These are phyloP conservation scores for Micromys minutus DNA, from an alignment of 2,113 vertebrate genomes.

Conservation along the genomic window DNA sequence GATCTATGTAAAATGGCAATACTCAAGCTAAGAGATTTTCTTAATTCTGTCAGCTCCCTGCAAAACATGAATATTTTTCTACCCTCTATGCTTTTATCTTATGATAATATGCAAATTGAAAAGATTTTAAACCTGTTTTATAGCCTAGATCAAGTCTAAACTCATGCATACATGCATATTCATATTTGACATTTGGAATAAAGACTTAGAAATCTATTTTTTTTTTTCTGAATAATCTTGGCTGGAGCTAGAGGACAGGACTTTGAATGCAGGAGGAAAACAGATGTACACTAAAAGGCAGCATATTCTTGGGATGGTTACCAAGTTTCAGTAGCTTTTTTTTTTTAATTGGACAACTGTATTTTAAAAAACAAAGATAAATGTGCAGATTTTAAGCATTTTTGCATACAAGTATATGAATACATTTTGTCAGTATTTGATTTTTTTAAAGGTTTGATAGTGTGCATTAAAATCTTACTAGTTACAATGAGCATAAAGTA, in stretches of 20 bases:
- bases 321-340: not conserved
- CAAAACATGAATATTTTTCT: conserved; percentile 22
- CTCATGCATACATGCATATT: not conserved
- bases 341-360: too few relatives aligned
- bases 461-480: too few relatives aligned
- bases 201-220: not conserved
- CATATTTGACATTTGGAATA: not conserved
- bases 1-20: too few relatives aligned
- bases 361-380: too few relatives aligned
- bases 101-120: not conserved
- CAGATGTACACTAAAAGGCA: not conserved
- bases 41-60: too few relatives aligned
- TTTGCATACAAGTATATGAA: too few relatives aligned
- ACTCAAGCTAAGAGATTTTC: too few relatives aligned
- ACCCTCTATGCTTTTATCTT: not conserved
- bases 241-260: not conserved
- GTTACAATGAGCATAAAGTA: too few relatives aligned
- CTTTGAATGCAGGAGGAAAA: not conserved
- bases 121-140: not conserved
- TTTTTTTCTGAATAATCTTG: conserved; percentile 11
- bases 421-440: too few relatives aligned
- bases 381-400: too few relatives aligned
- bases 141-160: not conserved
- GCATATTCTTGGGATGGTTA: not conserved
- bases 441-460: too few relatives aligned